Evolutionary conservation across 2,888 invertebrate genomes (phyloP).

Genomic region (Drosophila kambysellisi): DNA sequence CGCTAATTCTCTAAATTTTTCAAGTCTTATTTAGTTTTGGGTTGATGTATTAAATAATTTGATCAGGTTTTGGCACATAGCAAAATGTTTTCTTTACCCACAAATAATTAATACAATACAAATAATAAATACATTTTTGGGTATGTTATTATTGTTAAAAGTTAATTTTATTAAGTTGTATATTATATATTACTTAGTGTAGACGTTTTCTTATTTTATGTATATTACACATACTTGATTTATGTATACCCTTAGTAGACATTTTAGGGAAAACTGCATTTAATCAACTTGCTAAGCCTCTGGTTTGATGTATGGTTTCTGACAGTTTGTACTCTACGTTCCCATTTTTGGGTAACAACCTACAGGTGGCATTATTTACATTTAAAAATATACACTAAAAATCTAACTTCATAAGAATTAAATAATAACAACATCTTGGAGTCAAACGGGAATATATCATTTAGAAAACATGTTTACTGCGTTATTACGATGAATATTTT

Average conservation of each 20-base stretch:
- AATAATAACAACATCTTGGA: constrained; percentile 20
- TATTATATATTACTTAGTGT: neutral
- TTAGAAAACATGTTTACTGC: constrained; percentile 55
- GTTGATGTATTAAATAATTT: neutral
- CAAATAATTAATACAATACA: neutral
- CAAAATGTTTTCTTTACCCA: neutral
- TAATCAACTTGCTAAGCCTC: constrained; percentile 22
- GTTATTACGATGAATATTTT: constrained; percentile 66
- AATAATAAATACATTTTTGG: neutral
- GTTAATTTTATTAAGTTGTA: neutral
- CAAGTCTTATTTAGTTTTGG: neutral
- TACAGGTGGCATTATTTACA: constrained; percentile 61
- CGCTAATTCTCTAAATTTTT: neutral
- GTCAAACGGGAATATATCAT: constrained; percentile 14
- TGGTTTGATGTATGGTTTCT: constrained; percentile 9
- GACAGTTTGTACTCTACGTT: constrained; percentile 69
- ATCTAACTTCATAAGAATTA: neutral
- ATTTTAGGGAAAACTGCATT: neutral
- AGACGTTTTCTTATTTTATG: neutral
- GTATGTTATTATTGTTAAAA: neutral
- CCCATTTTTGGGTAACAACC: constrained; percentile 30
- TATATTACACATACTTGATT: constrained; percentile 1
- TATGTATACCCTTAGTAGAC: neutral
- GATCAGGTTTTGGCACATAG: neutral
- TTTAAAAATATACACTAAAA: constrained; percentile 47